These are phyloP conservation scores for Ptychodera flava DNA, from an alignment of 35 echinoderm and acorn worm species.

Conservation along the genomic window DNA sequence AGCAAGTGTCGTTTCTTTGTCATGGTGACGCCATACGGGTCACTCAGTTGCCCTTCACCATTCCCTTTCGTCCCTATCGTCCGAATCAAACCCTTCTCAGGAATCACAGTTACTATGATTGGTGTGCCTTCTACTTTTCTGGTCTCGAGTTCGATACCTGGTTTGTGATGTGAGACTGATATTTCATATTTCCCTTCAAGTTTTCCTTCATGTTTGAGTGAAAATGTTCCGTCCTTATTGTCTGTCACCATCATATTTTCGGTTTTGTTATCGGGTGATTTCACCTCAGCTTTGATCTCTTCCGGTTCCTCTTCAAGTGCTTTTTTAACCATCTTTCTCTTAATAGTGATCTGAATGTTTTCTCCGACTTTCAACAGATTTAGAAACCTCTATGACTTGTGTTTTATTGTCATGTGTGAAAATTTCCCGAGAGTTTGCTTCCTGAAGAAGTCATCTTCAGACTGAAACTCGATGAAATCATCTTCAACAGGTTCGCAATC, in stretches of 20 bases:
- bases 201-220: not conserved
- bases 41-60: not conserved
- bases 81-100: not conserved
- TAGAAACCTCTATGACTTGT: not conserved
- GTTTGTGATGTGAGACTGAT: not conserved
- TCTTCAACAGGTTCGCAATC: not conserved
- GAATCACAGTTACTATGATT: not conserved
- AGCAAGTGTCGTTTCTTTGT: not conserved
- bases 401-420: not conserved
- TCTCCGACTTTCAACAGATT: not conserved
- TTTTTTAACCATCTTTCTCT: not conserved
- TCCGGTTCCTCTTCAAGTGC: not conserved
- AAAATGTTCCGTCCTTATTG: not conserved
- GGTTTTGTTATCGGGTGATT: not conserved
- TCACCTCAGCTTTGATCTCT: not conserved
- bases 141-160: too few species aligned
- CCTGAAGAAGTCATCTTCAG: not conserved
- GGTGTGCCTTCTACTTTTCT: not conserved
- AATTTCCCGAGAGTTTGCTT: not conserved
- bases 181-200: not conserved
- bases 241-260: not conserved
- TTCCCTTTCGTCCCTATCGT: not conserved
- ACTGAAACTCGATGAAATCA: not conserved
- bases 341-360: not conserved
- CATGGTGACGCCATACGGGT: not conserved